Evolutionary conservation across 2,113 vertebrate genomes (phyloP).

Genomic region (Corythoichthys haematopterus): DNA sequence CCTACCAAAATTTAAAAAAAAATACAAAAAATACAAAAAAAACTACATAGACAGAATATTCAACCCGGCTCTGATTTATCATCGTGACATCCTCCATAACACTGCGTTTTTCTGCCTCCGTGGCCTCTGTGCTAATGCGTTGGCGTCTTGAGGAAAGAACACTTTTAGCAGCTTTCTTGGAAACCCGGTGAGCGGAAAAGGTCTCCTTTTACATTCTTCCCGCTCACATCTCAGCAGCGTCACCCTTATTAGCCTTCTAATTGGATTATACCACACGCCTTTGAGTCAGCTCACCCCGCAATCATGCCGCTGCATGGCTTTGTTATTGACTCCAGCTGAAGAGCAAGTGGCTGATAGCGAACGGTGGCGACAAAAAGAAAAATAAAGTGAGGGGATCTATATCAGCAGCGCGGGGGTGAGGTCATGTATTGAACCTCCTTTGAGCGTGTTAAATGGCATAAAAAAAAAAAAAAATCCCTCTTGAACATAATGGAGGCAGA

Average conservation of each 20-base stretch:
- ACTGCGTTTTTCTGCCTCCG: constrained; percentile 29
- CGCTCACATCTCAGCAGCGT: constrained; percentile 30
- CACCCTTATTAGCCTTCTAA: constrained; percentile 57
- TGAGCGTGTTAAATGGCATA: constrained; percentile 29
- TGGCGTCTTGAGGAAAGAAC: constrained; percentile 30
- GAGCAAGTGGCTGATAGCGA: constrained; percentile 36
- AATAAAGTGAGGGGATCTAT: constrained; percentile 31
- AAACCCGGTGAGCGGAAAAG: constrained; percentile 11
- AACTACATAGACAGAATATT: constrained; percentile 9
- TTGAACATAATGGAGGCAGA: constrained; percentile 13
- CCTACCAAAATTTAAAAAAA: not conserved
- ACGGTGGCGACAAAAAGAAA: constrained; percentile 34
- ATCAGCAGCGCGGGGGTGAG: constrained; percentile 27
- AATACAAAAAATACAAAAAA: not conserved
- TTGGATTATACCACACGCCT: constrained; percentile 44
- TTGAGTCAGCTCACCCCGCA: constrained; percentile 44
- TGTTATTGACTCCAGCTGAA: constrained; percentile 39
- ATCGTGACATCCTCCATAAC: constrained; percentile 36
- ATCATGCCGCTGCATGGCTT: constrained; percentile 31
- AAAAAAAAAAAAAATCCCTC: not conserved
- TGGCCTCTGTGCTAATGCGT: constrained; percentile 20
- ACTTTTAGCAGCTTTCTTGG: constrained; percentile 29
- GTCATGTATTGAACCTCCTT: constrained; percentile 10
- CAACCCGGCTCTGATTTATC: constrained; percentile 45
- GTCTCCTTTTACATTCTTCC: constrained; percentile 17